Conservation (phyloP, 2,888 invertebrate species). For the Blastobasis adustella region DNA sequence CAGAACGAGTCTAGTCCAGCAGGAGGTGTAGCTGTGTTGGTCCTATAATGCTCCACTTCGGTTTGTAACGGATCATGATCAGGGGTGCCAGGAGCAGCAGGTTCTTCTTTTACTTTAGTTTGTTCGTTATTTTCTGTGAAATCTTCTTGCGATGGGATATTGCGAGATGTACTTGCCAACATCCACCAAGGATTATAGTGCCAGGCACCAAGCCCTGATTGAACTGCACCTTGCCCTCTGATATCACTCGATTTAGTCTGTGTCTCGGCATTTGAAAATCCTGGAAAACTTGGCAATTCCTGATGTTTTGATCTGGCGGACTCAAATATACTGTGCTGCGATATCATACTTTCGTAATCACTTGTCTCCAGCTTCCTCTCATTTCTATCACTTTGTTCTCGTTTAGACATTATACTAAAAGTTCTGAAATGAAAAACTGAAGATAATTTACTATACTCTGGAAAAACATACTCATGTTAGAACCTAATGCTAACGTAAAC, state of each 20-base stretch:
- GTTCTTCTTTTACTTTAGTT: slow-evolving; percentile 65
- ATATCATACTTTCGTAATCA: slow-evolving; percentile 67
- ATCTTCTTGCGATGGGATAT: slow-evolving; percentile 60
- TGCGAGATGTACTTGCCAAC: slow-evolving; percentile 67
- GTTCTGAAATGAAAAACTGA: slow-evolving; percentile 19
- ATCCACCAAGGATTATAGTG: slow-evolving; percentile 74
- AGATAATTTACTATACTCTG: no score
- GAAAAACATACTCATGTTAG: no score
- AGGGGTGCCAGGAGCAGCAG: slow-evolving; percentile 54
- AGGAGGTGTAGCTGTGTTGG: slow-evolving; percentile 54
- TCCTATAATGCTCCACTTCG: slow-evolving; percentile 51
- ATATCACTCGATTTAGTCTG: slow-evolving; percentile 67
- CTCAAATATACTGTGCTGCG: slow-evolving; percentile 69
- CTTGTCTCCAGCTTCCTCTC: slow-evolving; percentile 65
- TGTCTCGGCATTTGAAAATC: slow-evolving; percentile 69
- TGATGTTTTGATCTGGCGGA: slow-evolving; percentile 57
- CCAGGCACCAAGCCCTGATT: slow-evolving; percentile 61
- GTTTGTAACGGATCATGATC: slow-evolving; percentile 57
- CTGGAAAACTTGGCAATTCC: slow-evolving; percentile 67
- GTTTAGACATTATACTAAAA: slow-evolving; percentile 59
- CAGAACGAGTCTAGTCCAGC: slow-evolving; percentile 64
- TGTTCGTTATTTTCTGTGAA: slow-evolving; percentile 61
- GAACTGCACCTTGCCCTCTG: slow-evolving; percentile 47
- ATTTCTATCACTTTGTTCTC: slow-evolving; percentile 61
- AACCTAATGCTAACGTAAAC: slow-evolving; percentile 35